Evolutionary conservation across 2,113 vertebrate genomes (phyloP), one percentile per base, ranked within the genome.

Genomic region (Osmerus mordax): DNA sequence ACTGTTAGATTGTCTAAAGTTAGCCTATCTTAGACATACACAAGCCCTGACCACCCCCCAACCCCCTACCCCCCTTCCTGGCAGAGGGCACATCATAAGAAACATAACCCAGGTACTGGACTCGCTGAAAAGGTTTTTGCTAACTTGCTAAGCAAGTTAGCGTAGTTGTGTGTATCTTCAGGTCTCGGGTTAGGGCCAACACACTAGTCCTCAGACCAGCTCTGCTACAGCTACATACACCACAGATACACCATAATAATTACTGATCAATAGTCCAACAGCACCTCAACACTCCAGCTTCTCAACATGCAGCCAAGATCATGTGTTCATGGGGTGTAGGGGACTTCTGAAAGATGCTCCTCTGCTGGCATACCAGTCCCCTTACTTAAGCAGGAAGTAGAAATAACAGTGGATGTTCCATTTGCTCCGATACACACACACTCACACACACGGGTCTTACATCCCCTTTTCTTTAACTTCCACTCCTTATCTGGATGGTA

Each of bases 1-100:
- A 90, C 88, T 87, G 87, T 88, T 88, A 85, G 88, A 92, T 90
- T 92, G 91, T 93, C 92, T 88, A 82, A 82, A 85, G 84, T 83
- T 75, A 83, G 77, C 83, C 80, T 69, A 73, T 68, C 55, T 67
- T 72, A 54, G 29, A 62, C 60, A 71, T 36, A 7, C 32, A 47
- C 41, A 12, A 47, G 41, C 41, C 41, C 41, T 47, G 41, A 47
- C 41, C 41, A 11, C 7, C 7, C 41, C 7, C 25, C 25, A 28
- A 28, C 25, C 25, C 25, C 25, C 25, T 2, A 3, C 7, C 5
- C 41, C 41, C 7, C 41, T 47, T 47, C 41, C 41, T 8, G 41
- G 41, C 7, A 12, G 41, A 47, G 9, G 41, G 41, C 1, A 47
- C 41, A 11, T 7, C 41, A 11, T 47, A 7, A 47, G 41, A 47